Conservation (phyloP, 2,113 vertebrate species). For the Elanus axillaris region DNA sequence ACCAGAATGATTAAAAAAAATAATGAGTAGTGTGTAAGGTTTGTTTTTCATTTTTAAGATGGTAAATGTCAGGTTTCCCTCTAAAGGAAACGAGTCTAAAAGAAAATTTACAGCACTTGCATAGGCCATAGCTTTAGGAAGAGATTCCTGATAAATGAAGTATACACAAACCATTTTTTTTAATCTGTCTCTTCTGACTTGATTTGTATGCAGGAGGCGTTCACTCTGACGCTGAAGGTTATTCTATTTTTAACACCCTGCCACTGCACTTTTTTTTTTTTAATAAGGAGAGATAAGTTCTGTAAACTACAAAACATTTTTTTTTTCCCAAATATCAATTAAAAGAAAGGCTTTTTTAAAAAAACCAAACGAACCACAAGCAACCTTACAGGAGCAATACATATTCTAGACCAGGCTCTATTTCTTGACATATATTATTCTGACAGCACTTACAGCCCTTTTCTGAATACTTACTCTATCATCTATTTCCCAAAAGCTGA, state of each 20-base stretch:
- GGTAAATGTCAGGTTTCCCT: background rate
- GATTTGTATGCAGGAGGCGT: background rate
- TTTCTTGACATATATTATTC: background rate
- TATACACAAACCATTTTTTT: background rate
- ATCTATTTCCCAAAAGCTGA: background rate
- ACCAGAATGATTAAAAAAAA: too few relatives aligned
- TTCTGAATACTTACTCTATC: background rate
- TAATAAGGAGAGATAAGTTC: background rate
- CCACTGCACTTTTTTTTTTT: background rate
- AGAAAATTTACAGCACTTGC: background rate
- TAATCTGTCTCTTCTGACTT: background rate
- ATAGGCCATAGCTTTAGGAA: background rate
- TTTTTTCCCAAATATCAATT: background rate
- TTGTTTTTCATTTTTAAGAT: background rate
- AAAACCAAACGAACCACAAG: background rate
- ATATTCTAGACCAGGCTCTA: background rate
- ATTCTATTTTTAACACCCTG: conserved; percentile 10
- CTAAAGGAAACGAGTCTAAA: background rate
- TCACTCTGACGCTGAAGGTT: background rate
- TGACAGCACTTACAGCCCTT: background rate
- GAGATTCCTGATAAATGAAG: background rate
- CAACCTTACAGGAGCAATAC: background rate
- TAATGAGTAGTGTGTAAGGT: accelerated
- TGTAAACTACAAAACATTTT: background rate
- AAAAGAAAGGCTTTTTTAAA: background rate